These are phyloP conservation scores for Poecilia wingei DNA, from an alignment of 2,797 vertebrate genomes.

Conservation along the genomic window DNA sequence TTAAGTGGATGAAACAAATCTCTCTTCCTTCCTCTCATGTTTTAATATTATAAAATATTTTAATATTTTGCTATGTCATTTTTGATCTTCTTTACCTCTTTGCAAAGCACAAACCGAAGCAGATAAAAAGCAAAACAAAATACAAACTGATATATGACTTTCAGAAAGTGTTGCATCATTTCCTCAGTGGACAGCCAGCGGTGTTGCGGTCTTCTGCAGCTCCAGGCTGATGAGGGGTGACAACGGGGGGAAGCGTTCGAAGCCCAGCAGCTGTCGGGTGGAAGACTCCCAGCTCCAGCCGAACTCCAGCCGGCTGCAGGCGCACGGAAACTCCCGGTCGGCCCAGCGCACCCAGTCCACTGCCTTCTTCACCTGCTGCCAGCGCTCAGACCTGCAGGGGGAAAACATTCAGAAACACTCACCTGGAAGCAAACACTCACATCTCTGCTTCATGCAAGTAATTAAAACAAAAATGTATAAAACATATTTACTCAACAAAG, in stretches of 20 bases:
- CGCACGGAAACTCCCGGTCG: slow-evolving; percentile 82
- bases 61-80: neutral
- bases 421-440: neutral
- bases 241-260: slow-evolving; percentile 48
- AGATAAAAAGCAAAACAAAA: neutral
- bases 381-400: slow-evolving; percentile 56
- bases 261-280: slow-evolving; percentile 82
- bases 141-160: neutral
- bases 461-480: too few species aligned
- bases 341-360: slow-evolving; percentile 81
- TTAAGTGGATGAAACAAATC: neutral
- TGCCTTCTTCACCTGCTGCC: slow-evolving; percentile 77
- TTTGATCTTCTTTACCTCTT: neutral
- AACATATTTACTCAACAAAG: too few species aligned
- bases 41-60: neutral
- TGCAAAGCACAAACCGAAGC: neutral
- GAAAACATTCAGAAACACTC: neutral
- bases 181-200: slow-evolving; percentile 22
- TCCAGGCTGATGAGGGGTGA: slow-evolving; percentile 61
- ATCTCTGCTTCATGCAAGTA: too few species aligned
- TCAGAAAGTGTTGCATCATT: neutral
- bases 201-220: slow-evolving; percentile 6
- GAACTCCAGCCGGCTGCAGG: slow-evolving; percentile 85
- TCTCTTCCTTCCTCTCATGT: neutral
- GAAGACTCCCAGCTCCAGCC: slow-evolving; percentile 85